Evolutionary conservation across 2,797 vertebrate species (phyloP).

Genomic region (Pangasius mekongensis): DNA sequence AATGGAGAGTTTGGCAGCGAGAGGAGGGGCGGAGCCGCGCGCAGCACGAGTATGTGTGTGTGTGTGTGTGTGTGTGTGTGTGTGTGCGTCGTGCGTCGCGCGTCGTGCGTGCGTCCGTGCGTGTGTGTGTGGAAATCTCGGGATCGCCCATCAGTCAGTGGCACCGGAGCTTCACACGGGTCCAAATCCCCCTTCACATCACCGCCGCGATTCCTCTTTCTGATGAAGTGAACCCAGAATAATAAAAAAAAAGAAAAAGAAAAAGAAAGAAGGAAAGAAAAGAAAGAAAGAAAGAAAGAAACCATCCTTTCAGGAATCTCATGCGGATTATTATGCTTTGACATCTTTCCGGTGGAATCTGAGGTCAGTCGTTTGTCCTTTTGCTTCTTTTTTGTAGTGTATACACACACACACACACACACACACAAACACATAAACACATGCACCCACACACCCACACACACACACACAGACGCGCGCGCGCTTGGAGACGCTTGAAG

Average conservation of each 20-base stretch:
- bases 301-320: slow-evolving; percentile 61
- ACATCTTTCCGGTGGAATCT: slow-evolving; percentile 65
- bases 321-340: slow-evolving; percentile 69
- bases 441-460: neutral
- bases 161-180: slow-evolving; percentile 58
- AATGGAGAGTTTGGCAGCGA: slow-evolving; percentile 78
- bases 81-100: neutral
- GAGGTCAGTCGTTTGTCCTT: slow-evolving; percentile 72
- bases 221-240: slow-evolving; percentile 17
- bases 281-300: neutral
- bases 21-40: slow-evolving; percentile 82
- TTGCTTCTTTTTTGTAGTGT: neutral
- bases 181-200: slow-evolving; percentile 41
- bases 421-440: neutral
- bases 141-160: slow-evolving; percentile 81
- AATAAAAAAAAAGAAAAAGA: neutral
- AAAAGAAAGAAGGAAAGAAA: neutral
- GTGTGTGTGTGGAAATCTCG: slow-evolving; percentile 79
- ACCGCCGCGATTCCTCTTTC: slow-evolving; percentile 49
- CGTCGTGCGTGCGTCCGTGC: slow-evolving; percentile 41
- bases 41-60: slow-evolving; percentile 5
- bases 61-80: neutral
- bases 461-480: neutral
- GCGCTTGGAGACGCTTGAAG: neutral
- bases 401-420: neutral